Percentiles rank a stretch among this genome's conserved stretches.
phyloP scores from a whole-genome alignment of 35 echinoderm and acorn worm genomes.

The Patiria miniata region DNA sequence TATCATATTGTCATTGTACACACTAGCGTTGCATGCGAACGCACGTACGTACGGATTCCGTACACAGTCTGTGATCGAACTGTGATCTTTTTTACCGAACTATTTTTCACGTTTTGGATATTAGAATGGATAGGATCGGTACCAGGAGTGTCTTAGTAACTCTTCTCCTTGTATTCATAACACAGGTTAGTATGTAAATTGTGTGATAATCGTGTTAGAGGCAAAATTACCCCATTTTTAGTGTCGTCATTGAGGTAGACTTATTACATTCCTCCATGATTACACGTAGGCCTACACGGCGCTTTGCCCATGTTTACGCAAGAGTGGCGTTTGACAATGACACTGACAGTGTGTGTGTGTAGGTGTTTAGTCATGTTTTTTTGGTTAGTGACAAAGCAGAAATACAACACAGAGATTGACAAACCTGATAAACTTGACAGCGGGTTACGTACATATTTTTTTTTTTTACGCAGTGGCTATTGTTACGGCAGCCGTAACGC shows the following conservation, averaged over 20 bases:
- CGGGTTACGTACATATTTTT: too few relatives aligned
- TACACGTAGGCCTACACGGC: neutral
- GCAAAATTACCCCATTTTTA: neutral
- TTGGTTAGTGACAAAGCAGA: too few relatives aligned
- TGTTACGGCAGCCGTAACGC: too few relatives aligned
- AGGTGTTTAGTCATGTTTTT: too few relatives aligned
- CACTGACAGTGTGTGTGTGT: too few relatives aligned
- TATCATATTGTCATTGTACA: neutral
- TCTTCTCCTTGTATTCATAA: neutral
- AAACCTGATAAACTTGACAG: too few relatives aligned
- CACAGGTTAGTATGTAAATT: neutral
- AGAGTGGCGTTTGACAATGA: too few relatives aligned
- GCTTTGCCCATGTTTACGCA: neutral
- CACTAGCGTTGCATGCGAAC: neutral
- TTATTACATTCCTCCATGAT: neutral
- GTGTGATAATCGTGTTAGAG: neutral
- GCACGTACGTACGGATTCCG: neutral
- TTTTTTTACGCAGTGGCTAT: too few relatives aligned
- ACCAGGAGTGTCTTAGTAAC: slow-evolving; percentile 5
- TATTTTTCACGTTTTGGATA: neutral
- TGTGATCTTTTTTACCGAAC: neutral
- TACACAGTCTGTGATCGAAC: neutral
- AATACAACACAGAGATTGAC: too few relatives aligned
- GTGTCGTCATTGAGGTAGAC: neutral
- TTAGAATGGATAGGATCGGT: neutral